phyloP scores from a whole-genome alignment of 2,888 invertebrate species.

The Thymelicus sylvestris region DNA sequence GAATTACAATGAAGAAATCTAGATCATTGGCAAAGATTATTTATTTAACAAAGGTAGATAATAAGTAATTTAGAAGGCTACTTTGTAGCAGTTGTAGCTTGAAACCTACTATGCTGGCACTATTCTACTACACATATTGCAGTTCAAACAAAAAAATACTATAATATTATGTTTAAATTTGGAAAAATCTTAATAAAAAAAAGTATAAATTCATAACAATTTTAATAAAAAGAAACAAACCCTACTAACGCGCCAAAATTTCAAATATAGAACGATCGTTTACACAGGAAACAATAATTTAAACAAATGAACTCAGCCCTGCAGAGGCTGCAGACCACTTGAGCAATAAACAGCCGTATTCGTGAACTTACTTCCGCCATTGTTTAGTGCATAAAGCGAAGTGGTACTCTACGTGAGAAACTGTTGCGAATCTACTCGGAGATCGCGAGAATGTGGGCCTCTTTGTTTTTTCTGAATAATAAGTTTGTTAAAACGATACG shows the following conservation, averaged over 20 bases:
- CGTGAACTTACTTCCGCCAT: constrained; percentile 67
- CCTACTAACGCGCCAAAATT: background rate
- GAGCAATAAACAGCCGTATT: constrained; percentile 56
- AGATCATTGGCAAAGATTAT: no score
- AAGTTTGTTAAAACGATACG: constrained; percentile 15
- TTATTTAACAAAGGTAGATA: no score
- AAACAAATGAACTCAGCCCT: constrained; percentile 57
- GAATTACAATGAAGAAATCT: no score
- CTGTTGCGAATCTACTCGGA: constrained; percentile 58
- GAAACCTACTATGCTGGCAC: no score
- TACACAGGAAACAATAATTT: constrained; percentile 60
- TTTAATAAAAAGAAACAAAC: background rate
- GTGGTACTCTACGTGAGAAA: constrained; percentile 73
- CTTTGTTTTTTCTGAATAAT: constrained; percentile 24
- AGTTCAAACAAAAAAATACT: no score
- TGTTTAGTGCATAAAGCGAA: constrained; percentile 69
- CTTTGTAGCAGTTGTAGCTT: no score
- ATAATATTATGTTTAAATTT: no score
- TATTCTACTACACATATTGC: no score
- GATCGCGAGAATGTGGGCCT: constrained; percentile 63
- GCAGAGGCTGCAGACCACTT: constrained; percentile 53
- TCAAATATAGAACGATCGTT: constrained; percentile 57
- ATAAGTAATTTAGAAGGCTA: no score
- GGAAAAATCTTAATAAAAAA: no score
- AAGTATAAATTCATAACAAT: background rate